Conservation (phyloP, 2,113 vertebrate genomes). For the Dicrurus megarhynchus region DNA sequence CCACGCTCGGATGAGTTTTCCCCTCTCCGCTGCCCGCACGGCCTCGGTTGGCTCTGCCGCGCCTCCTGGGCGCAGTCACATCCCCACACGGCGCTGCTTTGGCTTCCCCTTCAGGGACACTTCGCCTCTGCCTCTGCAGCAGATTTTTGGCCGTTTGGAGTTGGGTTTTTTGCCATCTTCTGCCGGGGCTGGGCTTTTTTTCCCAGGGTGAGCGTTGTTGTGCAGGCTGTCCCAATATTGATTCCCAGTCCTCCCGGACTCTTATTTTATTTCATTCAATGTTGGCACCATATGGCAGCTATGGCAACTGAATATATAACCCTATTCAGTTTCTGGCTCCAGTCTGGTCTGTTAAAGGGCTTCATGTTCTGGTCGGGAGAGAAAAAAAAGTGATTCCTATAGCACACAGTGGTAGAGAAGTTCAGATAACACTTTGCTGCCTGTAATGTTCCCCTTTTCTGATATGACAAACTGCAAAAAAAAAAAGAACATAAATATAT, state of each 20-base stretch:
- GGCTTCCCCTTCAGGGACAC: not conserved
- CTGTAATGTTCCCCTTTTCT: not conserved
- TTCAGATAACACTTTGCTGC: not conserved
- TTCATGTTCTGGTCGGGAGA: not conserved
- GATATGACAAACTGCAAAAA: not conserved
- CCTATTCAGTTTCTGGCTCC: slow-evolving; percentile 38
- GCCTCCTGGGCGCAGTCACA: not conserved
- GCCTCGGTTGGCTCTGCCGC: not conserved
- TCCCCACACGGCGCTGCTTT: not conserved
- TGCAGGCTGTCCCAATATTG: slow-evolving; percentile 8
- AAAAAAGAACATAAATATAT: not conserved
- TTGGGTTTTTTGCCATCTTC: not conserved
- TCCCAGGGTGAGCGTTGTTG: not conserved
- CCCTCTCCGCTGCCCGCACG: not conserved
- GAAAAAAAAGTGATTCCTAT: not conserved
- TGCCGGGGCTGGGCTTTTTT: not conserved
- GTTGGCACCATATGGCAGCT: slow-evolving; percentile 68
- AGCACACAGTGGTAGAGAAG: not conserved
- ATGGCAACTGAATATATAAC: slow-evolving; percentile 70
- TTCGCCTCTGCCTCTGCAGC: not conserved
- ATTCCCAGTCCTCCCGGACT: slow-evolving; percentile 25
- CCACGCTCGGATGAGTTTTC: not conserved
- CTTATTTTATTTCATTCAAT: slow-evolving; percentile 58
- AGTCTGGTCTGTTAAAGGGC: slow-evolving; percentile 13
- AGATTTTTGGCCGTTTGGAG: not conserved